phyloP scores from a whole-genome alignment of 2,888 invertebrate species.

The Macaria notata region DNA sequence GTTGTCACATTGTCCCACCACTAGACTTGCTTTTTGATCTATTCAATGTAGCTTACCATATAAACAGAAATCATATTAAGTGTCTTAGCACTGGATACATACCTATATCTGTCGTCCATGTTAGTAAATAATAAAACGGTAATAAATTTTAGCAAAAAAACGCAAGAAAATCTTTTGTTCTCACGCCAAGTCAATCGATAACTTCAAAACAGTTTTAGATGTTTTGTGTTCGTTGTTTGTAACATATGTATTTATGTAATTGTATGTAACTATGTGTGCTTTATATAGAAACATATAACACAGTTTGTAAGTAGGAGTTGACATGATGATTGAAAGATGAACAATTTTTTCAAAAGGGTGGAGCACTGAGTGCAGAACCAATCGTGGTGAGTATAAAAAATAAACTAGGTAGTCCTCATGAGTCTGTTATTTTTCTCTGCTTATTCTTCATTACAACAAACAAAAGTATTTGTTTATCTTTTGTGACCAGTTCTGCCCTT shows the following conservation, averaged over 20 bases:
- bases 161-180: too few species aligned
- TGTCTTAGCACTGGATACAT: too few species aligned
- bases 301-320: constrained; percentile 17
- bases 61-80: too few species aligned
- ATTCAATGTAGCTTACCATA: too few species aligned
- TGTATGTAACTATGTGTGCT: constrained; percentile 10
- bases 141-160: too few species aligned
- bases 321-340: constrained; percentile 28
- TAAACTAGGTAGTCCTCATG: constrained; percentile 30
- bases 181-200: too few species aligned
- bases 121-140: too few species aligned
- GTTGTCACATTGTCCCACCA: too few species aligned
- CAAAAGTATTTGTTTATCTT: neutral
- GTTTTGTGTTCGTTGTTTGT: too few species aligned
- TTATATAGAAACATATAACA: constrained; percentile 4
- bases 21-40: too few species aligned
- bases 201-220: too few species aligned
- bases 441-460: constrained; percentile 13
- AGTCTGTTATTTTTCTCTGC: constrained; percentile 10
- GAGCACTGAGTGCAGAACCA: constrained; percentile 95
- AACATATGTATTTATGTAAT: neutral
- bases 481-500: neutral
- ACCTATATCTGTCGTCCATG: too few species aligned
- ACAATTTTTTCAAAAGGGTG: constrained; percentile 83
- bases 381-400: constrained; percentile 92